Evolutionary conservation across 2,113 vertebrate genomes (phyloP).

Genomic region (Bungarus multicinctus): DNA sequence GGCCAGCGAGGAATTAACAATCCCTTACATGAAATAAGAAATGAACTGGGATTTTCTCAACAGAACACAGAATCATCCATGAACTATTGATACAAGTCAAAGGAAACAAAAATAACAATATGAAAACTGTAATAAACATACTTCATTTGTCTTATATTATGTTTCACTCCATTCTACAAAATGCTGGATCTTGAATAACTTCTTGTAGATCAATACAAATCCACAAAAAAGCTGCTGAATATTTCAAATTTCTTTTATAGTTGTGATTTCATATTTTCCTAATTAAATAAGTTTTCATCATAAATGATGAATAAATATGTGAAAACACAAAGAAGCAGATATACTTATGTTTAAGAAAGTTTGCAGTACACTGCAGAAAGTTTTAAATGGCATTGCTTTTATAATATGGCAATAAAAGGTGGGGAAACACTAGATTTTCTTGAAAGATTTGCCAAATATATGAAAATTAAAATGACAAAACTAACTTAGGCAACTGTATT

Average conservation of each 20-base stretch:
- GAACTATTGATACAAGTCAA: conserved; percentile 34
- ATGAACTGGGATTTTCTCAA: conserved; percentile 9
- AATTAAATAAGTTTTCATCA: background rate
- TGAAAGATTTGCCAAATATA: background rate
- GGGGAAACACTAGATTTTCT: background rate
- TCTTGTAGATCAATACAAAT: background rate
- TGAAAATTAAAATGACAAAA: background rate
- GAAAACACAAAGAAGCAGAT: conserved; percentile 2
- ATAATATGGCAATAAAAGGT: background rate
- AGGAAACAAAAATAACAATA: background rate
- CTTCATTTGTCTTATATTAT: conserved; percentile 9
- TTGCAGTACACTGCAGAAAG: background rate
- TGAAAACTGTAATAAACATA: conserved; percentile 3
- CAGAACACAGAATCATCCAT: background rate
- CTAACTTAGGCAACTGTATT: background rate
- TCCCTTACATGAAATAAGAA: background rate
- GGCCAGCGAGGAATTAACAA: conserved; percentile 25
- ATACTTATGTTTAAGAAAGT: background rate
- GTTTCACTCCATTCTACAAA: background rate
- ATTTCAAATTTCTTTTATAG: conserved; percentile 25
- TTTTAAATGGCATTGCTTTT: background rate
- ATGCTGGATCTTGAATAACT: background rate
- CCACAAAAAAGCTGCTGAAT: conserved; percentile 14
- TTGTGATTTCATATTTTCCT: conserved; percentile 5
- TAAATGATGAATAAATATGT: background rate